Base-by-base conservation (phyloP, 2,113 vertebrate genomes). In the Rostratula benghalensis region DNA sequence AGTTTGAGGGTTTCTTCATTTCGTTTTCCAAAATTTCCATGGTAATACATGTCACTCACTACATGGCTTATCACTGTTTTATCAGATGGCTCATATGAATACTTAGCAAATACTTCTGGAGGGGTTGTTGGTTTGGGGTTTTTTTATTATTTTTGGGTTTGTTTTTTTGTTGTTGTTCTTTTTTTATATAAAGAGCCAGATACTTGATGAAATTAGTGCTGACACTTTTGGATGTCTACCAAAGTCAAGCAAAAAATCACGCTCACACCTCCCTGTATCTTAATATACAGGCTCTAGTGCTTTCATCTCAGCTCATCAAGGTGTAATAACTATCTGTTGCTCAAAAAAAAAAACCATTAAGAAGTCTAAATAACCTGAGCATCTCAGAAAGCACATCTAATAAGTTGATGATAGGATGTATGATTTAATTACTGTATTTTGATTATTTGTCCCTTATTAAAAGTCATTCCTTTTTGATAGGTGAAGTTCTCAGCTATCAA, bases 121-220 rank as follows among this genome's bases (percentile, higher is more conserved):
- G 37, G 4, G 21, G 13, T 70, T 23, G 7, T 4, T 4, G 2
- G 0, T 0, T 23, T 61, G 18, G 12, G 13, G n/a, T n/a, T n/a
- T n/a, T n/a, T n/a, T n/a, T n/a, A n/a, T n/a, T n/a, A n/a, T n/a
- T n/a, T n/a, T n/a, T n/a, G n/a, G n/a, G 13, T 45, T 45, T 13
- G 43, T 11, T 45, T 45, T 45, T 45, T 45, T 45, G 43, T 11
- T 45, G n/a, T n/a, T n/a, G n/a, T 45, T 45, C 15, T 45, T 45
- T 45, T 27, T 17, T 57, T 54, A 20, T 54, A 16, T 60, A 16
- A 87, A 43, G 30, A 46, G 23, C 3, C 9, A 7, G 33, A 33
- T 56, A 63, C 10, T 18, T 63, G 31, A 19, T 50, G 25, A 43
- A 59, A 57, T 63, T 21, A 33, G 11, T 59, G 33, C 10, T 75